phyloP scores from a whole-genome alignment of 2,888 invertebrate genomes.

The Stenodema calcarata region DNA sequence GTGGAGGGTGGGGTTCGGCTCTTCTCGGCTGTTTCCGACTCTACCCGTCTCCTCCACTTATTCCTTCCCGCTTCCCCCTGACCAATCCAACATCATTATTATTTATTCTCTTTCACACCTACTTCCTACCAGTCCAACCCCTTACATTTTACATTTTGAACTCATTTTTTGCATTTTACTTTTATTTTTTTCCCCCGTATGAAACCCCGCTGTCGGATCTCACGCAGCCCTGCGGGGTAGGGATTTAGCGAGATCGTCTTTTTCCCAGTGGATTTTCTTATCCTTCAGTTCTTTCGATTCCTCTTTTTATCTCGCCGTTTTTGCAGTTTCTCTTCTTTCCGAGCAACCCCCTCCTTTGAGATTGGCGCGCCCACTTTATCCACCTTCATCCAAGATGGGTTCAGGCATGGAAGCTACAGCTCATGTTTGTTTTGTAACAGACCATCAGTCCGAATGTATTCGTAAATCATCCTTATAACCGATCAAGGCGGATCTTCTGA shows the following conservation, averaged over 20 bases:
- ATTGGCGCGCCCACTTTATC: background rate
- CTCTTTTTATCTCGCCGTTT: slow-evolving; percentile 6
- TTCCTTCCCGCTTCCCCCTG: slow-evolving; percentile 31
- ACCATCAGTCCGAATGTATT: no score
- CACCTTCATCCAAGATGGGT: background rate
- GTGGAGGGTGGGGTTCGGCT: slow-evolving; percentile 38
- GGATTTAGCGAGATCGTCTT: background rate
- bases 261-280: background rate
- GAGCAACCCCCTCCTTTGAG: background rate
- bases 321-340: background rate
- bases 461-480: no score
- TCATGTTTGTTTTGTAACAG: no score
- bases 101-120: slow-evolving; percentile 51
- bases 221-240: background rate
- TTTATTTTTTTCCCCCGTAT: background rate
- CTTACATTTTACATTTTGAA: slow-evolving; percentile 44
- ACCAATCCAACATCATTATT: slow-evolving; percentile 49
- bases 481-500: no score
- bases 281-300: background rate
- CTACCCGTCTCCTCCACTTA: slow-evolving; percentile 51
- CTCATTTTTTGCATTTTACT: background rate
- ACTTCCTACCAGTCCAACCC: slow-evolving; percentile 38
- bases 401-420: background rate
- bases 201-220: no score
- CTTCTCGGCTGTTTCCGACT: slow-evolving; percentile 51